Evolutionary conservation across 2,797 vertebrate species (phyloP), one percentile per base, ranked within the genome.

Genomic region (Cirrhinus mrigala): DNA sequence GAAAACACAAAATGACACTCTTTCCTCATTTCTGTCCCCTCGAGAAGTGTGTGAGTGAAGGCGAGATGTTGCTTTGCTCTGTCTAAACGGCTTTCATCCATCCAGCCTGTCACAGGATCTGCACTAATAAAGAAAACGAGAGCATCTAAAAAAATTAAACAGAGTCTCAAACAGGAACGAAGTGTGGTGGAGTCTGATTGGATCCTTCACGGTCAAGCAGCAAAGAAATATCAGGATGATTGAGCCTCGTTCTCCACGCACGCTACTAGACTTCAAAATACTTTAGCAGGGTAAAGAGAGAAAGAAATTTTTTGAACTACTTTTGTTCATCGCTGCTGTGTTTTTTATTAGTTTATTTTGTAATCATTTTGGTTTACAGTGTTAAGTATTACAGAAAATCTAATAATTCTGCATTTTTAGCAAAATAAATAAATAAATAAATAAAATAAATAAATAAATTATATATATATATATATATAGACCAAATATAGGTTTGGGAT

Each of bases 151-250:
- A 50, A 9, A 54, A 27, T 27, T 27, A 52, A 77, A 37, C 14
- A 18, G n/a, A 16, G 44, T 48, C 81, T 74, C 68, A 22, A 37
- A 66, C n/a, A 20, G 52, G 33, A 71, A 44, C 22, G 37, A 24
- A 64, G 81, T 33, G 56, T 24, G 27, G 40, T 6, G 18, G 68
- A 82, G 68, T 60, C 37, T 75, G 70, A 83, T 64, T 83, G 71
- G 56, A 74, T 46, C 18, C 81, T 82, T 74, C 18, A 74, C 18
- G 40, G 68, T 62, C 54, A 64, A 62, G 29, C 81, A 75, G 44
- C 54, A 64, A 16, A 27, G 11, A 64, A 52, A 74, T 22, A 58
- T 46, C 40, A 46, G 54, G 24, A 73, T 82, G 80, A 82, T 46
- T 58, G 80, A 73, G 69, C 50, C 12, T 24, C 7, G 6, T 18